Evolutionary conservation across 2,888 invertebrate species (phyloP).

Genomic region (Pheosia tremula): DNA sequence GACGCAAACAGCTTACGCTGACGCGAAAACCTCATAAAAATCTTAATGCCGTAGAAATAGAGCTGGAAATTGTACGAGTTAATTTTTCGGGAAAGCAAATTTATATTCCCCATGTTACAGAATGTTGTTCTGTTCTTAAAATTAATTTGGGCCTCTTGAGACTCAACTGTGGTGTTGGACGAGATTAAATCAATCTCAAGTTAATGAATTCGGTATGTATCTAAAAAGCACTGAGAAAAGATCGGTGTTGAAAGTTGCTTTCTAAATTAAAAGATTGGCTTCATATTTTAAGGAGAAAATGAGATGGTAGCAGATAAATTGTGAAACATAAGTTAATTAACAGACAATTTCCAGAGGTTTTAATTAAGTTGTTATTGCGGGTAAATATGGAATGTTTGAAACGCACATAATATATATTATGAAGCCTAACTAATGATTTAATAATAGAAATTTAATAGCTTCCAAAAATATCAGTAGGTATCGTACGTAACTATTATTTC

Average conservation of each 20-base stretch:
- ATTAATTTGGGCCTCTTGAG: slow-evolving; percentile 80
- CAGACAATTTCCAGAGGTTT: not conserved
- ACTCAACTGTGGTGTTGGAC: slow-evolving; percentile 56
- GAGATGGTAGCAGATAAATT: slow-evolving; percentile 7
- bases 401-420: not conserved
- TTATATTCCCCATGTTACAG: slow-evolving; percentile 24
- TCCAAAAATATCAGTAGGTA: no score
- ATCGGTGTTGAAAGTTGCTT: slow-evolving; percentile 19
- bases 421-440: not conserved
- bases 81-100: slow-evolving; percentile 11
- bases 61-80: slow-evolving; percentile 32
- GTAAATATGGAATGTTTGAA: slow-evolving; percentile 20
- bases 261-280: slow-evolving; percentile 32
- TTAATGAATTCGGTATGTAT: slow-evolving; percentile 67
- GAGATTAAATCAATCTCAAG: slow-evolving; percentile 74
- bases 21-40: slow-evolving; percentile 3
- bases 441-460: not conserved
- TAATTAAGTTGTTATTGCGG: slow-evolving; percentile 1
- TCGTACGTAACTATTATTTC: no score
- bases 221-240: slow-evolving; percentile 46
- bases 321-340: slow-evolving; percentile 3
- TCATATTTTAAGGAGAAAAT: slow-evolving; percentile 22
- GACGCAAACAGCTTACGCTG: slow-evolving; percentile 31
- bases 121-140: slow-evolving; percentile 74
- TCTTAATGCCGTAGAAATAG: slow-evolving; percentile 35